phyloP scores from a whole-genome alignment of 23 tunicate genomes.

The Trididemnum nubilum region DNA sequence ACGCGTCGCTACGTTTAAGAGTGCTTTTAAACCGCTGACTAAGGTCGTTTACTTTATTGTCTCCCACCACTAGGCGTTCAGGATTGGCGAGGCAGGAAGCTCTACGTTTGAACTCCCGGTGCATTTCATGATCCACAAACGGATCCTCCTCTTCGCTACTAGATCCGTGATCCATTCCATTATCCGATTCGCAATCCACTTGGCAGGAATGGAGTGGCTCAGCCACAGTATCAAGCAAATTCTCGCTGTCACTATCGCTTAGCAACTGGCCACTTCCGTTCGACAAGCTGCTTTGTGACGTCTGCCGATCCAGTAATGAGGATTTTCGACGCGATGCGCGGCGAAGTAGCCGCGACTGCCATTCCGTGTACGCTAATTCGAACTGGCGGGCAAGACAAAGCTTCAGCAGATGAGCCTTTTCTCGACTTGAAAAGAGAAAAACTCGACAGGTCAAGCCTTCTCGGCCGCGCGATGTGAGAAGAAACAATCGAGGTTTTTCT shows the following conservation, averaged over 20 bases:
- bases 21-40: not conserved
- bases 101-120: slow-evolving; percentile 57
- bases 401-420: slow-evolving; percentile 61
- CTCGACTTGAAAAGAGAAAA: slow-evolving; percentile 46
- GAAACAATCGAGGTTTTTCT: slow-evolving; percentile 44
- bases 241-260: not conserved
- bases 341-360: slow-evolving; percentile 23
- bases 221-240: not conserved
- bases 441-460: slow-evolving; percentile 57
- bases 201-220: not conserved
- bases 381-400: slow-evolving; percentile 60
- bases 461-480: slow-evolving; percentile 66
- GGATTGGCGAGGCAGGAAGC: slow-evolving; percentile 62
- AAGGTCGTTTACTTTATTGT: not conserved
- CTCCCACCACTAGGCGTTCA: slow-evolving; percentile 17
- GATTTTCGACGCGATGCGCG: slow-evolving; percentile 21
- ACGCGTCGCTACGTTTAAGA: not conserved
- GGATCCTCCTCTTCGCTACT: slow-evolving; percentile 13
- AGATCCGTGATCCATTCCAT: not conserved
- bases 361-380: slow-evolving; percentile 52
- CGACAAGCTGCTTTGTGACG: not conserved
- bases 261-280: not conserved
- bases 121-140: slow-evolving; percentile 20
- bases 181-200: not conserved
- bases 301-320: not conserved